phyloP scores from a whole-genome alignment of 2,113 vertebrate genomes.

The Genyomyrus donnyi region DNA sequence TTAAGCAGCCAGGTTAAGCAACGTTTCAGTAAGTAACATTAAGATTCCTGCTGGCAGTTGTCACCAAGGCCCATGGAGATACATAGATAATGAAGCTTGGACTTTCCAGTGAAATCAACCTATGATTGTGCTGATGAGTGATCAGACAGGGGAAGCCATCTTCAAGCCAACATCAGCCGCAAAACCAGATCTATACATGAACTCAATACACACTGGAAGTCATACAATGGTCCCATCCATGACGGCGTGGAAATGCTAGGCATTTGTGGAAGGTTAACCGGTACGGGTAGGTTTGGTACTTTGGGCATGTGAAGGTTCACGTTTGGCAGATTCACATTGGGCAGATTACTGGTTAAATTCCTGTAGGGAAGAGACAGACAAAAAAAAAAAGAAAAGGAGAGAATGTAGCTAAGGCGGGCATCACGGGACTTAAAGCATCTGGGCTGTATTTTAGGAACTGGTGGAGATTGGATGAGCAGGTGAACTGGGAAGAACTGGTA shows the following conservation, averaged over 20 bases:
- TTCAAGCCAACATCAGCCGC: conserved; percentile 79
- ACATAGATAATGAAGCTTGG: not conserved
- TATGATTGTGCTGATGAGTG: not conserved
- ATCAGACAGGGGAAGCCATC: conserved; percentile 50
- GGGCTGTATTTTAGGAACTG: conserved; percentile 22
- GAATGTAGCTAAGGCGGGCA: conserved; percentile 38
- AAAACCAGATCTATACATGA: conserved; percentile 70
- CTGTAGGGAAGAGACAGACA: conserved; percentile 85
- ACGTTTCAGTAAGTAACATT: not conserved
- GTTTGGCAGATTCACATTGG: conserved; percentile 90
- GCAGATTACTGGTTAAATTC: conserved; percentile 92
- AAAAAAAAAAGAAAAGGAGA: conserved; percentile 72
- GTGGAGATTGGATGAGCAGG: conserved; percentile 23
- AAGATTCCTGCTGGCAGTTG: not conserved
- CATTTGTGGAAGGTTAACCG: conserved; percentile 90
- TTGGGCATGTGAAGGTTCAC: conserved; percentile 83
- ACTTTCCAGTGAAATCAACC: not conserved
- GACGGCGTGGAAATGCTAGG: conserved; percentile 87
- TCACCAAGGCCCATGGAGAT: not conserved
- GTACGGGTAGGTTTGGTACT: conserved; percentile 85
- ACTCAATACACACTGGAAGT: conserved; percentile 93
- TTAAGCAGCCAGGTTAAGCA: not conserved
- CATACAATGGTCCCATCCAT: conserved; percentile 88
- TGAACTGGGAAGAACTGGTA: conserved; percentile 26
- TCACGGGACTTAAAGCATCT: conserved; percentile 35